Evolutionary conservation across 64 coral and sea anemone species (phyloP).

Genomic region (Acropora yongei): DNA sequence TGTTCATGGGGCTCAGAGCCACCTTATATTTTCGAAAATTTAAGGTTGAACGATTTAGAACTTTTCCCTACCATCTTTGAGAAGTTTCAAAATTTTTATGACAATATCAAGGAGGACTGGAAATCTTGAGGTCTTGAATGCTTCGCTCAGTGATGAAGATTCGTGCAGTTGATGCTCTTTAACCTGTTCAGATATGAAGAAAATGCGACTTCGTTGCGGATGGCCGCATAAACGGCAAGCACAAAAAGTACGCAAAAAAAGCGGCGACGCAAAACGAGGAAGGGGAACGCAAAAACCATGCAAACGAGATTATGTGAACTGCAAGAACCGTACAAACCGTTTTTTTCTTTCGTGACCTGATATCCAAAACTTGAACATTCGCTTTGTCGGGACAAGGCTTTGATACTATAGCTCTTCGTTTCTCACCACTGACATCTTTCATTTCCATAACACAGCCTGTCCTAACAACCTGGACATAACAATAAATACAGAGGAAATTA

Average conservation of each 20-base stretch:
- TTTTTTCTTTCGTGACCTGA: constrained; percentile 86
- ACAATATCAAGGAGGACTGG: constrained; percentile 63
- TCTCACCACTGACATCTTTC: constrained; percentile 79
- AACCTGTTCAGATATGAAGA: constrained; percentile 38
- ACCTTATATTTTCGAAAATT: too few relatives aligned
- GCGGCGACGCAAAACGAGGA: too few relatives aligned
- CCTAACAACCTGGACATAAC: constrained; percentile 66
- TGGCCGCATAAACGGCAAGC: too few relatives aligned
- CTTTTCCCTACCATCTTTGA: constrained; percentile 65
- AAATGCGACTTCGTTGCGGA: background rate
- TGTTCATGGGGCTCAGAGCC: too few relatives aligned
- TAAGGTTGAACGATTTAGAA: too few relatives aligned
- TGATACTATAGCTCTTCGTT: constrained; percentile 79
- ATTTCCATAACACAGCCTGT: constrained; percentile 86
- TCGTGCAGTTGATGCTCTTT: constrained; percentile 78
- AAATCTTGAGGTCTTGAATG: constrained; percentile 71
- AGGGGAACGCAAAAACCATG: too few relatives aligned
- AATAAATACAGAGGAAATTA: background rate
- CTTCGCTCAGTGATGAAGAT: constrained; percentile 66
- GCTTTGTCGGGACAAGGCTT: constrained; percentile 89
- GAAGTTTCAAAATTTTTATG: constrained; percentile 61
- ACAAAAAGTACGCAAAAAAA: too few relatives aligned
- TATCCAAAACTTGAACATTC: constrained; percentile 78
- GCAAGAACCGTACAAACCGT: constrained; percentile 48
- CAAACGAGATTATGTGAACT: background rate